These are phyloP conservation scores for Diuraphis noxia DNA, from an alignment of 1,140 invertebrate genomes.

Conservation along the genomic window DNA sequence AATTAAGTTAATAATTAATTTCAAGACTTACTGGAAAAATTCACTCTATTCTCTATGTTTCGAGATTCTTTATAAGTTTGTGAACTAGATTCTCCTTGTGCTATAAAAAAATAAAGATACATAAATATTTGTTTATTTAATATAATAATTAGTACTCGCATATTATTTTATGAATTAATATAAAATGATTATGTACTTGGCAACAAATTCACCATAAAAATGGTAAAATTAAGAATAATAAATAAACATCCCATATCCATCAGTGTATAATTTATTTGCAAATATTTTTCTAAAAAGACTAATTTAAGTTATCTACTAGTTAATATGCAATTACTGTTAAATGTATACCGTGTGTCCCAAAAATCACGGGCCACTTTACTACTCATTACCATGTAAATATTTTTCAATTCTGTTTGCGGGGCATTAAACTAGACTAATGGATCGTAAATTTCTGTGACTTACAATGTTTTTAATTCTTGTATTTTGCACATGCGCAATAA, in stretches of 20 bases:
- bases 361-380: no score
- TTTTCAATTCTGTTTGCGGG: no score
- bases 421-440: no score
- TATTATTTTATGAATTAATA: background rate
- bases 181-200: background rate
- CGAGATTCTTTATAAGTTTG: background rate
- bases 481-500: no score
- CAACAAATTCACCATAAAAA: background rate
- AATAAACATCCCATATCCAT: background rate
- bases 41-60: background rate
- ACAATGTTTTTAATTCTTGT: no score
- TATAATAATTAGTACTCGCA: background rate
- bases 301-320: background rate
- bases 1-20: background rate
- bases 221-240: background rate
- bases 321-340: background rate
- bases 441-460: no score
- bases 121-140: background rate
- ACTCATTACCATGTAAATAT: no score
- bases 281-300: background rate
- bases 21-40: slow-evolving; percentile 38
- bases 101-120: background rate
- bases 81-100: background rate
- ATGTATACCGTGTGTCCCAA: no score
- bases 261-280: background rate